Evolutionary conservation across 1,140 invertebrate species (phyloP).

Genomic region (Nixonia krombeini): DNA sequence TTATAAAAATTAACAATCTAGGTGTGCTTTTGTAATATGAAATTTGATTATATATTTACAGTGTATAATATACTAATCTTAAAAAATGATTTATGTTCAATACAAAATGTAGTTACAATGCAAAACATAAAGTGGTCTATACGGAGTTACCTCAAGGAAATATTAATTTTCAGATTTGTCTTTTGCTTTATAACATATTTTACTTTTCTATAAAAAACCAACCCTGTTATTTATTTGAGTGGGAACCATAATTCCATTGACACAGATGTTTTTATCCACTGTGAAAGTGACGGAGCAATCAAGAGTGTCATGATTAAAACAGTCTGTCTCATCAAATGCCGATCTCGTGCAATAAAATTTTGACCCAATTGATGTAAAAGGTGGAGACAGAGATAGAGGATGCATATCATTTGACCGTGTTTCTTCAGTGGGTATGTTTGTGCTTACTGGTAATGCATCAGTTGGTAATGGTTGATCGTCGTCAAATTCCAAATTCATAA

Average conservation of each 20-base stretch:
- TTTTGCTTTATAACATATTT: too few species aligned
- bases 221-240: slow-evolving; percentile 55
- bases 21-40: too few species aligned
- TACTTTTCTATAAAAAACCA: slow-evolving; percentile 31
- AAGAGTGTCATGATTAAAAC: slow-evolving; percentile 79
- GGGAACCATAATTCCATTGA: slow-evolving; percentile 78
- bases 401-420: neutral
- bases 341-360: slow-evolving; percentile 79
- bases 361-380: slow-evolving; percentile 54
- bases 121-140: too few species aligned
- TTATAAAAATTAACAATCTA: too few species aligned
- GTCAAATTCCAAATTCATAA: too few species aligned
- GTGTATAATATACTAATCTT: too few species aligned
- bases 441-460: neutral
- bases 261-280: slow-evolving; percentile 83
- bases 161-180: too few species aligned
- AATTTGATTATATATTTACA: too few species aligned
- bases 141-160: too few species aligned
- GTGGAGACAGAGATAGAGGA: neutral
- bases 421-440: slow-evolving; percentile 1
- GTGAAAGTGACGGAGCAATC: slow-evolving; percentile 83
- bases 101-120: too few species aligned
- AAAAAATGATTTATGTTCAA: too few species aligned
- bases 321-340: slow-evolving; percentile 76
- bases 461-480: too few species aligned